Evolutionary conservation across 2,797 vertebrate genomes (phyloP), one percentile per base, ranked within the genome.

Genomic region (Enteromius radiatus): DNA sequence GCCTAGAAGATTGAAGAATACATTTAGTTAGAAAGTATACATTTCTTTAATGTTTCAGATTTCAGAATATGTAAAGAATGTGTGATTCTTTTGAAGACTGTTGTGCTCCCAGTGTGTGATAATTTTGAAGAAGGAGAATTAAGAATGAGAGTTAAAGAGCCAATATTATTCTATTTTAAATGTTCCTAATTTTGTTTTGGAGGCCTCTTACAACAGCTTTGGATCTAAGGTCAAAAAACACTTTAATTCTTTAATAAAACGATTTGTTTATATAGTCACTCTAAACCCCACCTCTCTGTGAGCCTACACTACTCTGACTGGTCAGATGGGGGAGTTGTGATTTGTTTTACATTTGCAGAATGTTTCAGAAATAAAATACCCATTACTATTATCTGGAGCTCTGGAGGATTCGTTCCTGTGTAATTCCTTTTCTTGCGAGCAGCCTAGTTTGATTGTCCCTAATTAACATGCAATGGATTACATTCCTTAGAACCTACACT

Each of bases 1-100:
- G 85, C 86, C 93, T 94, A 56, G 87, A 82, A 85, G 87, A 80
- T 80, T 71, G 47, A 73, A 82, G 19, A 86, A 84, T 4, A 68
- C 11, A 56, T 54, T 54, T 26, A 23, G 31, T 78, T 78, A 82
- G 10, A 61, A 45, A 73, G 59, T 33, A n/a, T 5, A 14, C 75
- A 45, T 38, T 31, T 52, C 23, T 76, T 26, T 47, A 10, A 61
- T 19, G 11, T 45, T 33, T 33, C 1, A 41, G 41, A 76, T 33
- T 68, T 75, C 33, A 17, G 21, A 54, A 54, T 49, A 23, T 56
- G 8, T 3, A 56, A 43, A 76, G 23, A 52, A 45, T 12, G 15
- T 68, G n/a, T 49, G 19, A 45, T 61, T 36, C 9, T 19, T 70
- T 76, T 36, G 9, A 67, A 33, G 45, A 31, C 31, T 49, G 15